Base-by-base conservation (phyloP, 2,113 vertebrate species). In the Hystrix brachyura region DNA sequence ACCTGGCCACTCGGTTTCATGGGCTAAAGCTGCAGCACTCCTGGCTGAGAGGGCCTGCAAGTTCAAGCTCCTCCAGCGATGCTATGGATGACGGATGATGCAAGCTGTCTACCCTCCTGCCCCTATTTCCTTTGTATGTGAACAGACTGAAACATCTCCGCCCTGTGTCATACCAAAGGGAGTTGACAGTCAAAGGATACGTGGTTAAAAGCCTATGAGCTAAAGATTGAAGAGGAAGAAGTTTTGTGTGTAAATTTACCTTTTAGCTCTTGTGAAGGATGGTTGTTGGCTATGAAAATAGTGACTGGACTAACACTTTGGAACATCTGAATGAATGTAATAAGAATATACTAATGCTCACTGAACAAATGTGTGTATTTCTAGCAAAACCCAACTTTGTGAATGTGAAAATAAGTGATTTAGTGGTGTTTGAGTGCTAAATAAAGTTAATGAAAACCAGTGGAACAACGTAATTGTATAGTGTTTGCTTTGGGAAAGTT, bases 401-500 rank as follows among this genome's bases (percentile, higher is more conserved):
- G 46, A 71, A 87, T 64, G 57, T 97, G 78, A 91, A 90, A 90
- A 57, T 72, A 65, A 86, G 59, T 84, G 79, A 60, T 11, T 64
- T 81, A 38, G 59, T 59, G 34, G 64, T 46, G 86, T 81, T 76
- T 72, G 84, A 80, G 34, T 81, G 60, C 51, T 87, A 80, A 96
- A 87, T 93, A 93, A 94, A 96, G 38, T 84, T 12, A 82, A 19
- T 2, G 13, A 67, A 46, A 67, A 76, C 43, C 38, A 51, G 21
- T 1, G 29, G 53, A 72, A 51, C 25, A 38, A 27, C 13, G 1
- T 92, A 18, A 38, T 34, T 71, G 93, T 67, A 76, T 64, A 59
- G 2, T 62, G 15, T 38, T 46, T 65, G 87, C 11, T 3, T 0
- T 1, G 51, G 55, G 79, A 38, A 57, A 7, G 13, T 55, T 21